phyloP scores from a whole-genome alignment of 1,140 invertebrate species.

The Heliconius nattereri region DNA sequence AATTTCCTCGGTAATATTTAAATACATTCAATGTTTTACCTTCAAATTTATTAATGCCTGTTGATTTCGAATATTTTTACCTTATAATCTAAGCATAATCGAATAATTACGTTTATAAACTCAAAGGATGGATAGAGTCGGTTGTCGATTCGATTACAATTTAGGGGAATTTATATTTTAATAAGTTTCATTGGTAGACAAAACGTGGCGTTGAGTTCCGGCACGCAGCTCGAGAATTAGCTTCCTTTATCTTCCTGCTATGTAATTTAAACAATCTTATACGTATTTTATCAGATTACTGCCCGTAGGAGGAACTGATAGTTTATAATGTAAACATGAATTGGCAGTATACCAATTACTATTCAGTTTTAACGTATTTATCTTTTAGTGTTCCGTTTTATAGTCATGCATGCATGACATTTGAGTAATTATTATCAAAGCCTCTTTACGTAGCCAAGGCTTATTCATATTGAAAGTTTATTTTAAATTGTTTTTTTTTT shows the following conservation, averaged over 20 bases:
- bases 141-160: too few species aligned
- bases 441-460: background rate
- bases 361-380: background rate
- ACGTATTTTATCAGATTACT: too few species aligned
- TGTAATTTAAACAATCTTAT: too few species aligned
- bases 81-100: background rate
- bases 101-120: too few species aligned
- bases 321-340: too few species aligned
- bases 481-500: background rate
- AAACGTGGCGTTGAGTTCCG: too few species aligned
- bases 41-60: background rate
- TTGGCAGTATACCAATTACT: background rate
- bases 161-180: too few species aligned
- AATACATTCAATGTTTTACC: background rate
- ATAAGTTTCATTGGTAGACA: too few species aligned
- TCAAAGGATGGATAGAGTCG: too few species aligned
- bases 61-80: background rate
- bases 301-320: too few species aligned
- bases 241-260: background rate
- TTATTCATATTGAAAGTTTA: background rate
- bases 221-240: background rate
- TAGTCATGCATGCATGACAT: background rate
- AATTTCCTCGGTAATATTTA: slow-evolving; percentile 1
- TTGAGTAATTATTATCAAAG: background rate
- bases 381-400: background rate